These are phyloP conservation scores for Chaetodon auriga DNA, from an alignment of 2,113 vertebrate species.

Conservation along the genomic window DNA sequence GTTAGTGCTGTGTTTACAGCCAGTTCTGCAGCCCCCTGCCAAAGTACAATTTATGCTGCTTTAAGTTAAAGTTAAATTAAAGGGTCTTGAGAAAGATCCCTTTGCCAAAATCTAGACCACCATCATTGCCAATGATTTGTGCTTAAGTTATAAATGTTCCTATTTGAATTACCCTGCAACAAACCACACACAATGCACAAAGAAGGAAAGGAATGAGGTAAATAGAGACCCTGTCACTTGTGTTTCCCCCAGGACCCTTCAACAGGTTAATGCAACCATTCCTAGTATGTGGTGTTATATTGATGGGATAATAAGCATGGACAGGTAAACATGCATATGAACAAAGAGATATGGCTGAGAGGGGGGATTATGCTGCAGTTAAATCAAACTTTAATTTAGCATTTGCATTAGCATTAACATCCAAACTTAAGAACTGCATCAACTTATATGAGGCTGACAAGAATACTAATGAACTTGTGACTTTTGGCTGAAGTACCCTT, in stretches of 20 bases:
- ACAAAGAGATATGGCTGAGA: background rate
- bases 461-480: background rate
- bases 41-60: background rate
- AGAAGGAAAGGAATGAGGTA: background rate
- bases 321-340: background rate
- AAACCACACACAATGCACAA: background rate
- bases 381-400: background rate
- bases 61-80: background rate
- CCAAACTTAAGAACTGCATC: background rate
- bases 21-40: background rate
- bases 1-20: background rate
- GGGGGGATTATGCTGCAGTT: background rate
- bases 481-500: background rate
- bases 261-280: background rate
- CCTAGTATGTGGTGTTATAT: background rate
- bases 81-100: background rate
- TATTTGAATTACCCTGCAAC: background rate
- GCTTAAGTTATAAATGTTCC: background rate
- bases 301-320: slow-evolving; percentile 6
- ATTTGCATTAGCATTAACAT: background rate
- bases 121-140: background rate
- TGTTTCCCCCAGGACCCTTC: background rate
- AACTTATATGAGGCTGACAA: background rate
- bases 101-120: background rate
- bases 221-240: background rate